Conservation (phyloP, 2,797 vertebrate species). For the Trematomus bernacchii region DNA sequence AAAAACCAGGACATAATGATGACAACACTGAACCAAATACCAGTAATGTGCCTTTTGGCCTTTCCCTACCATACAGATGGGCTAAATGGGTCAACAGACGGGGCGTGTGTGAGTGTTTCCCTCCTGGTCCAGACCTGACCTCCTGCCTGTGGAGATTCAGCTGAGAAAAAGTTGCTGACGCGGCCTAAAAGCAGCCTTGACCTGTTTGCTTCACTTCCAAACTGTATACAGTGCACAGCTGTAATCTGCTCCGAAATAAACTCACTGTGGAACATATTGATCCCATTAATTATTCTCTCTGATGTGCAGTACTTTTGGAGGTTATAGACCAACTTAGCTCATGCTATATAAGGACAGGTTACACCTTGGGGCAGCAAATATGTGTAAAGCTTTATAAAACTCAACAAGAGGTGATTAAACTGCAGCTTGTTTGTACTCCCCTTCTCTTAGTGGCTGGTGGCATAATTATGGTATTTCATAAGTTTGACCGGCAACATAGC, state of each 20-base stretch:
- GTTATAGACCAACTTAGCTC: constrained; percentile 16
- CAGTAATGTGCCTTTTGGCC: background rate
- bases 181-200: constrained; percentile 44
- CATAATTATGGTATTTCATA: background rate
- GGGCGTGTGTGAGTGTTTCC: constrained; percentile 63
- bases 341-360: constrained; percentile 12
- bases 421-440: background rate
- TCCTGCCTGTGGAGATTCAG: constrained; percentile 39
- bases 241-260: constrained; percentile 33
- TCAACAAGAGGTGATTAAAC: constrained; percentile 12
- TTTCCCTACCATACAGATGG: constrained; percentile 59
- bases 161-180: constrained; percentile 54
- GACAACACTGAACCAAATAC: constrained; percentile 27
- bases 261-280: constrained; percentile 45
- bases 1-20: background rate
- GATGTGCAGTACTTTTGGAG: constrained; percentile 10
- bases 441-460: background rate
- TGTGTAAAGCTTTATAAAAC: too few relatives aligned
- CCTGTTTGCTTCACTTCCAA: constrained; percentile 67
- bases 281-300: constrained; percentile 51
- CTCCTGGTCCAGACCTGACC: constrained; percentile 60
- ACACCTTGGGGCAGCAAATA: background rate
- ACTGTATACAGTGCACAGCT: constrained; percentile 41
- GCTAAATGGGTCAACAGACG: constrained; percentile 75
- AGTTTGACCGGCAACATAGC: too few relatives aligned